phyloP scores from a whole-genome alignment of 2,113 vertebrate genomes.

The Diadophis punctatus region DNA sequence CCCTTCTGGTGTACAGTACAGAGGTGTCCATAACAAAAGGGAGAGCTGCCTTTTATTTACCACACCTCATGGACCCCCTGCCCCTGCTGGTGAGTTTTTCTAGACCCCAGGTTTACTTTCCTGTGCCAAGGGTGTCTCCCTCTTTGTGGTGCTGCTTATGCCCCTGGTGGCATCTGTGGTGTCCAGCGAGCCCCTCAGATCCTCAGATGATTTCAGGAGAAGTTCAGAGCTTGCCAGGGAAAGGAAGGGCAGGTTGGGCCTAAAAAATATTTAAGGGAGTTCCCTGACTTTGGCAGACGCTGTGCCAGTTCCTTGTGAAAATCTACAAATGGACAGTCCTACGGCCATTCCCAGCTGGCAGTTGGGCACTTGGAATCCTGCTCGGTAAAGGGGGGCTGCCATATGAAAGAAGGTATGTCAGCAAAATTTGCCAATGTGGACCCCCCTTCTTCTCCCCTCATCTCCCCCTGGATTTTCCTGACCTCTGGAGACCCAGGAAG shows the following conservation, averaged over 20 bases:
- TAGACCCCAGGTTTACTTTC: not conserved
- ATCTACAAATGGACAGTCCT: not conserved
- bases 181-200: not conserved
- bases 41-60: not conserved
- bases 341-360: too few relatives aligned
- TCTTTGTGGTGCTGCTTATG: not conserved
- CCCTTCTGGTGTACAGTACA: too few relatives aligned
- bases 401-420: not conserved
- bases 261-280: not conserved
- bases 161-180: not conserved
- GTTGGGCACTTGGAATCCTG: not conserved
- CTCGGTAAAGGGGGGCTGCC: not conserved
- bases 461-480: too few relatives aligned
- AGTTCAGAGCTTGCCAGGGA: accelerated
- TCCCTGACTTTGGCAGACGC: not conserved
- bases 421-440: not conserved
- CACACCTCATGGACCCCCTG: not conserved
- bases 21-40: too few relatives aligned
- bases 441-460: not conserved
- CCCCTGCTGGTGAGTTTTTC: not conserved
- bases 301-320: not conserved
- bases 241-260: not conserved
- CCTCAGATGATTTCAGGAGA: accelerated
- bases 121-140: not conserved
- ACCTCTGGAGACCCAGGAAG: not conserved